These are phyloP conservation scores for Cetonia aurata DNA, from an alignment of 2,888 invertebrate genomes.

Conservation along the genomic window DNA sequence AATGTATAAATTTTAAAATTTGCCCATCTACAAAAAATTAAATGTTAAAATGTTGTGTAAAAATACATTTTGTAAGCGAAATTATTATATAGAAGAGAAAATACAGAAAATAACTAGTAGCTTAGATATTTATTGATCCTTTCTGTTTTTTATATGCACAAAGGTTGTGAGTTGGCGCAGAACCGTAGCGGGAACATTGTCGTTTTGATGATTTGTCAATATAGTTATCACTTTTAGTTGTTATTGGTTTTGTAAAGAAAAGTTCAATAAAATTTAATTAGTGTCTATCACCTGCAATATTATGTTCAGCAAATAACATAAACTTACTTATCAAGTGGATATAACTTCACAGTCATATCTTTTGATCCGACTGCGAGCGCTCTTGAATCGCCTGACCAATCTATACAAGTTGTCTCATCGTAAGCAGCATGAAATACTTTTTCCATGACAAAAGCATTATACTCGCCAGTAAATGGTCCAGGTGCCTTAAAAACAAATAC, in stretches of 20 bases:
- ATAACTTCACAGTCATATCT: slow-evolving; percentile 89
- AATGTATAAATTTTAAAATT: slow-evolving; percentile 84
- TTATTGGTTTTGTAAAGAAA: no score
- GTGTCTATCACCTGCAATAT: slow-evolving; percentile 3
- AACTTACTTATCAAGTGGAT: slow-evolving; percentile 76
- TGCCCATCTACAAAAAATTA: slow-evolving; percentile 62
- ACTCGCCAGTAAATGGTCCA: slow-evolving; percentile 82
- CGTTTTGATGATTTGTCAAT: no score
- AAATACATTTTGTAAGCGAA: neutral
- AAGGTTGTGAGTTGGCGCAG: no score
- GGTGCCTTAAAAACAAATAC: slow-evolving; percentile 91
- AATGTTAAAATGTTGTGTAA: neutral
- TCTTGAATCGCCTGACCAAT: slow-evolving; percentile 94
- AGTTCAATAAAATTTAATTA: no score
- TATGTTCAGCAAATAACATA: slow-evolving; percentile 1
- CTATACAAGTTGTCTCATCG: slow-evolving; percentile 87
- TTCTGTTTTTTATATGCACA: no score
- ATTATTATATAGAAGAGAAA: no score
- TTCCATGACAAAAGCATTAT: slow-evolving; percentile 89
- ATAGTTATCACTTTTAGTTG: no score
- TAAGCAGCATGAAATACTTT: slow-evolving; percentile 84
- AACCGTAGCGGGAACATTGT: no score
- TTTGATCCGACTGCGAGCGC: slow-evolving; percentile 91
- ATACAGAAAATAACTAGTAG: no score
- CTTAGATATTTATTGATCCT: no score